Evolutionary conservation across 2,113 vertebrate genomes (phyloP).

Genomic region (Galeopterus variegatus): DNA sequence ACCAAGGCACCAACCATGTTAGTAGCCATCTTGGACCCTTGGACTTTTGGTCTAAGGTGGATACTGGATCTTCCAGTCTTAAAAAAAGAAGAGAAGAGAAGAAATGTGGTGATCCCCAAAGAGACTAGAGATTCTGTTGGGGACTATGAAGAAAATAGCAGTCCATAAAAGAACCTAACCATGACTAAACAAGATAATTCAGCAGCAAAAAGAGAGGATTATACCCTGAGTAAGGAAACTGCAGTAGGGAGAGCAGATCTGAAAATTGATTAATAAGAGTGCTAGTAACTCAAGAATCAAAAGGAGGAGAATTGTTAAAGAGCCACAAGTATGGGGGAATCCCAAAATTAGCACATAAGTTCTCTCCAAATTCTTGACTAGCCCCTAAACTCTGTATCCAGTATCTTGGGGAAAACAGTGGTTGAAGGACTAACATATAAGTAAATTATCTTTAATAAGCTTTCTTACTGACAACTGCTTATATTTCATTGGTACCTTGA

Average conservation of each 20-base stretch:
- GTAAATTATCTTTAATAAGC: background rate
- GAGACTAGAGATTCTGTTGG: background rate
- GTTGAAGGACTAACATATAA: background rate
- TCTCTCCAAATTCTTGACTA: background rate
- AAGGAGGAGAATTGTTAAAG: background rate
- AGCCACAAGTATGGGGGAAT: background rate
- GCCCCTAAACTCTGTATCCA: background rate
- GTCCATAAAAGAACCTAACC: background rate
- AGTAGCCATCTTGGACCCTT: background rate
- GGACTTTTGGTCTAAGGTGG: background rate
- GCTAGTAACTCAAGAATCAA: background rate
- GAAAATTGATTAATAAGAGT: background rate
- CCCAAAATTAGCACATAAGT: background rate
- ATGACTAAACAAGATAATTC: background rate
- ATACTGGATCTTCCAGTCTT: background rate
- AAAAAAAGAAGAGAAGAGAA: constrained; percentile 5
- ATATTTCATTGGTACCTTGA: background rate
- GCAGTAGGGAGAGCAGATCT: background rate
- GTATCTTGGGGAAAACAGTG: background rate
- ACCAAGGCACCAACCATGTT: background rate
- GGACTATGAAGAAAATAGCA: background rate
- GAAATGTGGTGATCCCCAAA: background rate
- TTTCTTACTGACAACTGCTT: background rate
- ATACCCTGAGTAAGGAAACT: background rate
- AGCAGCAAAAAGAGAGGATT: background rate